Percentiles rank a stretch among this genome's conserved stretches.
These are phyloP conservation scores for Agrenia bidenticulata DNA, from an alignment of 2,888 invertebrate species.

Conservation along the genomic window DNA sequence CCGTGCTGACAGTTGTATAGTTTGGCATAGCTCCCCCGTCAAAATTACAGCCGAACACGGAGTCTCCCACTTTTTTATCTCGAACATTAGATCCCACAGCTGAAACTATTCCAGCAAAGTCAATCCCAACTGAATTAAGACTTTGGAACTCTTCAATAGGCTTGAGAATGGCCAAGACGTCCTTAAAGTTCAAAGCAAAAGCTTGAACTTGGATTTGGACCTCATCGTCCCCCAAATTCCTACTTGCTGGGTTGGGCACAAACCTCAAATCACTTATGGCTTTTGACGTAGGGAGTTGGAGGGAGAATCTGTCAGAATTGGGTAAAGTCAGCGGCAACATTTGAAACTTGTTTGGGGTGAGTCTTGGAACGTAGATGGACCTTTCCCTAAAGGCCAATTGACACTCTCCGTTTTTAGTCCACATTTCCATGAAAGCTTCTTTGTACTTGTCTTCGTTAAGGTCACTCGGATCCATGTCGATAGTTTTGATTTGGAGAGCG, in stretches of 20 bases:
- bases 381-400: not conserved
- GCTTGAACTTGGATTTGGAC: constrained; percentile 21
- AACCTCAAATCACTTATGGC: constrained; percentile 23
- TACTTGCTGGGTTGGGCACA: not conserved
- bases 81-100: not conserved
- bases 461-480: not conserved
- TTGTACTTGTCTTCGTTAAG: not conserved
- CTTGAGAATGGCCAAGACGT: constrained; percentile 2
- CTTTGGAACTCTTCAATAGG: constrained; percentile 10
- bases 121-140: not conserved
- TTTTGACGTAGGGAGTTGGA: constrained; percentile 17
- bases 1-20: not conserved
- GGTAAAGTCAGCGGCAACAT: constrained; percentile 17
- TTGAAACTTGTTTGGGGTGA: not conserved
- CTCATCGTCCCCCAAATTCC: constrained; percentile 3
- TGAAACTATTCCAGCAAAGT: constrained; percentile 13
- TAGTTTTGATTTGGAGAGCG: not conserved
- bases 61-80: constrained; percentile 11
- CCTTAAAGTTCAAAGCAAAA: constrained; percentile 10
- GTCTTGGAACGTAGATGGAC: not conserved
- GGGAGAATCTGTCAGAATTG: constrained; percentile 20
- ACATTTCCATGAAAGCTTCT: not conserved
- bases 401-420: not conserved
- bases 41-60: not conserved
- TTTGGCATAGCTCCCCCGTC: constrained; percentile 13